A percentile compares a stretch with the other conserved stretches of the same genome.
Evolutionary conservation across 2,888 invertebrate species (phyloP).

Genomic region (Brenthis hecate): DNA sequence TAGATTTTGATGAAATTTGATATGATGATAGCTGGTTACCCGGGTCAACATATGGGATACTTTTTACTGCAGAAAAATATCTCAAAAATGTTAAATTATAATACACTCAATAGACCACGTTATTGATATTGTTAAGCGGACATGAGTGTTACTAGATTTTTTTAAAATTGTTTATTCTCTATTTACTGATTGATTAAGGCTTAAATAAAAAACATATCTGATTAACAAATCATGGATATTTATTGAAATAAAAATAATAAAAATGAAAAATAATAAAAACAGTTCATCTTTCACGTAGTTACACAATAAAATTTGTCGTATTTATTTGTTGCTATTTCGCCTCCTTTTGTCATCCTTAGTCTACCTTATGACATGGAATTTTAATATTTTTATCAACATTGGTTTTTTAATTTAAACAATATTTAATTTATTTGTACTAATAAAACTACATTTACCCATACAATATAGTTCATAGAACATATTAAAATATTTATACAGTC

Average conservation of each 20-base stretch:
- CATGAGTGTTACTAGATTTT: no score
- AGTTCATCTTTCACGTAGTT: slow-evolving; percentile 80
- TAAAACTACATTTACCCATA: slow-evolving; percentile 33
- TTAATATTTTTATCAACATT: slow-evolving; percentile 9
- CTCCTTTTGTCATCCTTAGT: slow-evolving; percentile 57
- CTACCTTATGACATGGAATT: slow-evolving; percentile 27
- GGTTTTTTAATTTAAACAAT: slow-evolving; percentile 22
- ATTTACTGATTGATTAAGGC: neutral
- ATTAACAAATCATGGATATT: slow-evolving; percentile 83
- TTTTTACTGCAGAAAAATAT: no score
- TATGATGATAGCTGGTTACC: no score
- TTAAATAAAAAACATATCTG: slow-evolving; percentile 63
- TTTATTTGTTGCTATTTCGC: slow-evolving; percentile 69
- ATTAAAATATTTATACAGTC: neutral
- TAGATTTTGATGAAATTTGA: no score
- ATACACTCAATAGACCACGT: no score
- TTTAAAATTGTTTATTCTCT: neutral
- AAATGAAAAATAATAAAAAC: slow-evolving; percentile 83
- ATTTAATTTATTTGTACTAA: slow-evolving; percentile 33
- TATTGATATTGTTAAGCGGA: no score
- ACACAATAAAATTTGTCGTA: slow-evolving; percentile 82
- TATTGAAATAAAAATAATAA: slow-evolving; percentile 83
- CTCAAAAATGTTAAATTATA: no score
- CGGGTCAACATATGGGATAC: no score
- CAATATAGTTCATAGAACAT: neutral